These are phyloP conservation scores for Clivina fossor DNA, from an alignment of 2,888 invertebrate genomes.

Conservation along the genomic window DNA sequence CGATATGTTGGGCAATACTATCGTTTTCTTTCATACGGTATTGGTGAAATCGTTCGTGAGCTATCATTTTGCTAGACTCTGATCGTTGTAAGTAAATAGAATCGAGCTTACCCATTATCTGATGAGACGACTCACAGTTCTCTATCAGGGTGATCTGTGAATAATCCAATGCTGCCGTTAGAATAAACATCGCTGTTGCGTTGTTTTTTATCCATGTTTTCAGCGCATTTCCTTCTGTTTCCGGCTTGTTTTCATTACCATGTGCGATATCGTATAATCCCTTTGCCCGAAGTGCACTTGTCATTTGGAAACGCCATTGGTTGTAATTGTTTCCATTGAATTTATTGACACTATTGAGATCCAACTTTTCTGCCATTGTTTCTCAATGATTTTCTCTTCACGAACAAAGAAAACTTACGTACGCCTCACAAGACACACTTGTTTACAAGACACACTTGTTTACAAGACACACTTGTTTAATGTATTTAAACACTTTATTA, in stretches of 20 bases:
- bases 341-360: not conserved
- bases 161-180: constrained; percentile 15
- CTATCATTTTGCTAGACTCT: constrained; percentile 41
- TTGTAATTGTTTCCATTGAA: constrained; percentile 9
- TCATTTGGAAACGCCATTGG: constrained; percentile 14
- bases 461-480: too few species aligned
- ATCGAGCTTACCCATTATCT: constrained; percentile 30
- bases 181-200: constrained; percentile 12
- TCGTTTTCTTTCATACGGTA: constrained; percentile 18
- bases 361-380: constrained; percentile 11
- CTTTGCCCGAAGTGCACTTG: constrained; percentile 8
- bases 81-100: constrained; percentile 33
- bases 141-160: constrained; percentile 13
- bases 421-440: too few species aligned
- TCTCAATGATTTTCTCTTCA: too few species aligned
- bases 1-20: constrained; percentile 33
- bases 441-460: too few species aligned
- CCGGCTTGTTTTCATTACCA: constrained; percentile 7
- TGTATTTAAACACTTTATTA: too few species aligned
- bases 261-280: constrained; percentile 8
- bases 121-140: constrained; percentile 34
- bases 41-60: constrained; percentile 35
- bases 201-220: constrained; percentile 14
- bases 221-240: constrained; percentile 6
- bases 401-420: too few species aligned